Evolutionary conservation across 1,140 invertebrate genomes (phyloP).

Genomic region (Drepana arcuata): DNA sequence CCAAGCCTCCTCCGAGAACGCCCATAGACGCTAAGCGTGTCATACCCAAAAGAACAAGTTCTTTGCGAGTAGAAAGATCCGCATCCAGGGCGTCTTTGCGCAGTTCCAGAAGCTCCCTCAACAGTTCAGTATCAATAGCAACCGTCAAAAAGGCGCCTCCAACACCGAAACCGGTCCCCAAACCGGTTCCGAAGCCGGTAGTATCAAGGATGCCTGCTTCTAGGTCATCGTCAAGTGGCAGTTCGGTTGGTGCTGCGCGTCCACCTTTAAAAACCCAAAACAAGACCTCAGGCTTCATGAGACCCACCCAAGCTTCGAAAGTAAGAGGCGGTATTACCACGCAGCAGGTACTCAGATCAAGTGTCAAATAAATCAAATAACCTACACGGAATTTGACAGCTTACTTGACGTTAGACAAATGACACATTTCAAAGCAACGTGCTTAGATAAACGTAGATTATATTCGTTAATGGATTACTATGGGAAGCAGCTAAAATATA

Average conservation of each 20-base stretch:
- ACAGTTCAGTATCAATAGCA: slow-evolving; percentile 84
- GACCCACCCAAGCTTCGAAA: slow-evolving; percentile 71
- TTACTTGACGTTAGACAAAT: too few species aligned
- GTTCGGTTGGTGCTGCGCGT: slow-evolving; percentile 74
- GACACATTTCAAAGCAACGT: too few species aligned
- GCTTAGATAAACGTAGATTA: too few species aligned
- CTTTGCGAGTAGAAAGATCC: slow-evolving; percentile 55
- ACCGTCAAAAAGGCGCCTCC: slow-evolving; percentile 78
- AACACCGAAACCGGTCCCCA: slow-evolving; percentile 38
- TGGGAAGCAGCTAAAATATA: too few species aligned
- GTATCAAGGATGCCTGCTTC: slow-evolving; percentile 76
- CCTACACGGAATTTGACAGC: too few species aligned
- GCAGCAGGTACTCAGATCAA: slow-evolving; percentile 29
- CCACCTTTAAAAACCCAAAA: slow-evolving; percentile 37
- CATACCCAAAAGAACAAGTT: slow-evolving; percentile 41
- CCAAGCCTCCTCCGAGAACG: slow-evolving; percentile 46
- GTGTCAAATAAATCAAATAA: slow-evolving; percentile 38
- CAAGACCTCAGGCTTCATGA: slow-evolving; percentile 73
- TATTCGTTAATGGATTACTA: too few species aligned
- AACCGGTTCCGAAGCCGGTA: slow-evolving; percentile 49
- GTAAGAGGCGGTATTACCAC: slow-evolving; percentile 34
- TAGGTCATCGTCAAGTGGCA: slow-evolving; percentile 81
- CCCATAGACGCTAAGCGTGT: slow-evolving; percentile 44
- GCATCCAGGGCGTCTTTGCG: slow-evolving; percentile 79
- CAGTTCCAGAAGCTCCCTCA: slow-evolving; percentile 86